phyloP scores from a whole-genome alignment of 2,888 invertebrate species.

The Scaptomyza caliginosa region DNA sequence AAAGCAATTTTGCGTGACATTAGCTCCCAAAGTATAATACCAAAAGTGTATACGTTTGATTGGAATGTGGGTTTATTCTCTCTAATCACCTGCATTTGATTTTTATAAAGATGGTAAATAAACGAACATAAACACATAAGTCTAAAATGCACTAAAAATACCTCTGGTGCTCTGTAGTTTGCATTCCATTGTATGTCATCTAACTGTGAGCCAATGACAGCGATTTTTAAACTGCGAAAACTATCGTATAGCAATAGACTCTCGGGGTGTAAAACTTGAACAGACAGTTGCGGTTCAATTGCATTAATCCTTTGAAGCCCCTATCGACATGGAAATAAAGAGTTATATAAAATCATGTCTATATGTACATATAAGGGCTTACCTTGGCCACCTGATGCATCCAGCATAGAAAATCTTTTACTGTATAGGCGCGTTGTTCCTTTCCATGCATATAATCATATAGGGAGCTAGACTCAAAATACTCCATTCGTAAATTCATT shows the following conservation, averaged over 20 bases:
- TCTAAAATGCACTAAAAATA: background rate
- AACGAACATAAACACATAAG: too few relatives aligned
- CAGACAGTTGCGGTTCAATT: background rate
- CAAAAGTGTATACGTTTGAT: background rate
- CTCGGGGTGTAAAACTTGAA: background rate
- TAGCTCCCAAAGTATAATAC: background rate
- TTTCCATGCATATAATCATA: background rate
- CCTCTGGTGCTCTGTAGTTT: background rate
- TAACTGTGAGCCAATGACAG: background rate
- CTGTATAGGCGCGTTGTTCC: background rate
- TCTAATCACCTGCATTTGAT: background rate
- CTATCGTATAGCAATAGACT: background rate
- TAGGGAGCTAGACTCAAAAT: background rate
- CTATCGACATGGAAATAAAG: background rate
- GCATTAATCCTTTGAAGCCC: background rate
- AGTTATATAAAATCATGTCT: background rate
- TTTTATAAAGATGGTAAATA: background rate
- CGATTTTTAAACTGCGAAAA: background rate
- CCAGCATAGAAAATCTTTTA: slow-evolving; percentile 1
- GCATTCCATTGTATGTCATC: background rate
- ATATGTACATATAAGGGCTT: background rate
- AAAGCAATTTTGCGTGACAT: slow-evolving; percentile 1
- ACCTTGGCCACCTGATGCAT: background rate
- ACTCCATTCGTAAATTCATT: background rate
- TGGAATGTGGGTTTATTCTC: background rate